Base-by-base conservation (phyloP, 1,140 invertebrate genomes). In the Heliconius melpomene region DNA sequence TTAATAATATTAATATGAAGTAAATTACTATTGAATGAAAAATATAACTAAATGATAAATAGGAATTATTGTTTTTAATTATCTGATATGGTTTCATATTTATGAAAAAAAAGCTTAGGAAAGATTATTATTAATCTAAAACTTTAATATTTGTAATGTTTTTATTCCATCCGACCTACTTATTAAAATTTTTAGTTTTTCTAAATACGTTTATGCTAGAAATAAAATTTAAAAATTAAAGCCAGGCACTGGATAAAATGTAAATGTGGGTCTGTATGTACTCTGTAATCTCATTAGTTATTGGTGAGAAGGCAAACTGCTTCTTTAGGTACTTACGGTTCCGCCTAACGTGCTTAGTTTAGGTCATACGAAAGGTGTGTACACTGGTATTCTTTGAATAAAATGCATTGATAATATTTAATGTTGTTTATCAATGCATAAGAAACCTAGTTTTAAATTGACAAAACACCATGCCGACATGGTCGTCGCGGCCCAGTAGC, bases 271-370 rank as follows among this genome's bases (percentile, higher is more conserved):
- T 57, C 54, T 23, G 54, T 57, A 57, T 36, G 32, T 36, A 36
- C n/a, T 66, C 54, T 29, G 60, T 66, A 66, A 66, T 66, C 60
- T 66, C 23, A 66, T 66, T 66, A 66, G 60, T 66, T 66, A 32
- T 78, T 52, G 29, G 38, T 50, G 32, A 79, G 72, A 74, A 79
- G 72, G 72, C 36, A 79, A 79, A 79, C 78, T 60, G 36, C 78
- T 79, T 74, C 78, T 40, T 36, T 8, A 79, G 57, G 46, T 52
- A 66, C 54, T 75, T 60, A 40, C 20, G 54, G 52, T 75, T 66
- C 54, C 32, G 18, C 16, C 74, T 75, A 75, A 75, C 57, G 16
- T 60, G 50, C n/a, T 75, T 32, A 57, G 52, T 32, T 60, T 57
- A 75, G n/a, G n/a, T 40, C 38, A 66, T 66, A 66, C 29, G 60